These are phyloP conservation scores for Poeciliopsis turrubarensis DNA, from an alignment of 2,113 vertebrate species.

Conservation along the genomic window DNA sequence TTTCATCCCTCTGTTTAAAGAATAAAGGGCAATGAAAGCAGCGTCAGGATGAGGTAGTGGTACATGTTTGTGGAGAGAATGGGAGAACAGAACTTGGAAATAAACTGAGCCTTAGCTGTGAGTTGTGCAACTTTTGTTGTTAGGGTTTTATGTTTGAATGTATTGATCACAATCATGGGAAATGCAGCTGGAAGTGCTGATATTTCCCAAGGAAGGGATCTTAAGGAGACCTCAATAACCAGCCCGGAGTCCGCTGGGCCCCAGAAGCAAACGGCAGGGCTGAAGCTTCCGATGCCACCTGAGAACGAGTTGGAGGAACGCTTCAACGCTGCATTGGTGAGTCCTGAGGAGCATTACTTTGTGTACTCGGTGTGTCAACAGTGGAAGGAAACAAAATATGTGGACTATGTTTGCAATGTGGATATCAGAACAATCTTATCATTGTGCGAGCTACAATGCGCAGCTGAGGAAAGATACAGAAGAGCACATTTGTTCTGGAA, in stretches of 20 bases:
- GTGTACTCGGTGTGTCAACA: slow-evolving; percentile 21
- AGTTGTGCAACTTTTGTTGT: neutral
- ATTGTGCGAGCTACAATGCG: slow-evolving; percentile 34
- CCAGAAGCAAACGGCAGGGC: slow-evolving; percentile 62
- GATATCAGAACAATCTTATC: slow-evolving; percentile 46
- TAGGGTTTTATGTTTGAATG: slow-evolving; percentile 1
- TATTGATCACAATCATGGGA: slow-evolving; percentile 79
- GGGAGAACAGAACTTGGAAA: slow-evolving; percentile 11
- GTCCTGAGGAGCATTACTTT: slow-evolving; percentile 30
- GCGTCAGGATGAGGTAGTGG: slow-evolving; percentile 7
- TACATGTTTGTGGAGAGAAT: slow-evolving; percentile 22
- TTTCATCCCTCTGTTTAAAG: slow-evolving; percentile 26
- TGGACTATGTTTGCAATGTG: slow-evolving; percentile 60
- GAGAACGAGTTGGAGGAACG: slow-evolving; percentile 86
- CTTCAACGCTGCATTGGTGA: slow-evolving; percentile 86
- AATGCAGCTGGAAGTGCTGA: slow-evolving; percentile 86
- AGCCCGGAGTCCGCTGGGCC: slow-evolving; percentile 34
- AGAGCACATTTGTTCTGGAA: slow-evolving; percentile 52
- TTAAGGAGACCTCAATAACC: slow-evolving; percentile 38
- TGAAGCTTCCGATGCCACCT: slow-evolving; percentile 83
- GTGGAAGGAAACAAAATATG: slow-evolving; percentile 47
- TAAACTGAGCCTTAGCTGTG: too few relatives aligned
- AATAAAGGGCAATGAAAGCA: slow-evolving; percentile 6
- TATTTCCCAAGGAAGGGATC: slow-evolving; percentile 59
- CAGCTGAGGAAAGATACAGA: slow-evolving; percentile 46